Base-by-base conservation (phyloP, 1,140 invertebrate genomes). In the Leptinotarsa texana region DNA sequence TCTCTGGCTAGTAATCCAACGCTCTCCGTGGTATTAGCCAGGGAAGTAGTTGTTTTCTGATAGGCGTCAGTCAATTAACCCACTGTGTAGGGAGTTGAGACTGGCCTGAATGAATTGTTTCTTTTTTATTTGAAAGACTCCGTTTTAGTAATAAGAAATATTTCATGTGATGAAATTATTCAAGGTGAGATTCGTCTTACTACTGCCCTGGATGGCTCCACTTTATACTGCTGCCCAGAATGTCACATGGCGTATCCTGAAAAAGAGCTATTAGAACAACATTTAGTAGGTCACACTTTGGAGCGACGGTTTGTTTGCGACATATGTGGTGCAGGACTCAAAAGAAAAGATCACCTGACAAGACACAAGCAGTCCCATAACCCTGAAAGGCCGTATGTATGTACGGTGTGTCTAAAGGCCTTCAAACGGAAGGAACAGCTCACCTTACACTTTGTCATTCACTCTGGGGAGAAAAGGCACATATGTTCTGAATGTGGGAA, bases 161-260 rank as follows among this genome's bases (percentile, higher is more conserved):
- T 42, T 42, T 42, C 8, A 42, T 11, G 33, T 11, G 8, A 11
- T 0, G 3, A 42, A 42, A 42, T 49, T 17, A 65, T 69, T 73
- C 13, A 27, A 78, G 77, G 93, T 13, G 93, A 95, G 86, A 94
- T 94, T 76, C 88, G 93, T 62, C 85, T 95, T 18, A 93, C 93
- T 0, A 94, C 93, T 3, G 93, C 93, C 1, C 84, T 95, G 22
- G 94, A 95, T 80, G 94, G 94, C 1, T 93, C 93, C 27, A 93
- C 93, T 0, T 83, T 95, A 0, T 95, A 94, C 80, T 94, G 94
- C 82, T 95, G 94, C 82, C 93, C 94, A 4, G 93, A 95, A 81
- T 95, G 94, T 80, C 93, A 96, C 83, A 92, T 95, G 91, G 92
- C 93, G 24, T 94, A 95, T 82, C 93, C 93, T 0, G 93, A 95